Conservation (phyloP, 2,888 invertebrate species). For the Xylocampa areola region DNA sequence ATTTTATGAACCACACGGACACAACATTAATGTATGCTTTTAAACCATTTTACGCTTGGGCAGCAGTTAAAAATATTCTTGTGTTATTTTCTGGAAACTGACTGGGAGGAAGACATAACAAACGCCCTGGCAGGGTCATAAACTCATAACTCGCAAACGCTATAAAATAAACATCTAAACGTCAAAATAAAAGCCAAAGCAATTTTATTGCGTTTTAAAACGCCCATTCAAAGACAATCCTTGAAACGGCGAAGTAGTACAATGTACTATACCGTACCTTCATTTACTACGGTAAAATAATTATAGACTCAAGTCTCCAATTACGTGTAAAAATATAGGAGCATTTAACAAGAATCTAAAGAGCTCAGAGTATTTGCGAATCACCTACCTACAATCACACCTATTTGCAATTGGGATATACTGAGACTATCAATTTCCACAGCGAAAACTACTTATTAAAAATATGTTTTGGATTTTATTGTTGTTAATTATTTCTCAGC, state of each 20-base stretch:
- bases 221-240: slow-evolving; percentile 22
- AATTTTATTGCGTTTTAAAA: slow-evolving; percentile 40
- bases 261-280: slow-evolving; percentile 6
- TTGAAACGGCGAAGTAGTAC: neutral
- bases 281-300: too few relatives aligned
- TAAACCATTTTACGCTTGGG: too few relatives aligned
- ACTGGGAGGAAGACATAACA: slow-evolving; percentile 17
- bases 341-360: too few relatives aligned
- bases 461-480: too few relatives aligned
- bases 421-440: too few relatives aligned
- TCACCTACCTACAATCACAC: too few relatives aligned
- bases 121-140: slow-evolving; percentile 1
- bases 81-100: slow-evolving; percentile 34
- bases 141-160: slow-evolving; percentile 20
- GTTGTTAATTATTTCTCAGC: too few relatives aligned
- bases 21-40: slow-evolving; percentile 31
- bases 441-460: too few relatives aligned
- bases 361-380: too few relatives aligned
- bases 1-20: slow-evolving; percentile 2
- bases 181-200: slow-evolving; percentile 36
- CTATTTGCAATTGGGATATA: too few relatives aligned
- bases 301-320: too few relatives aligned
- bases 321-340: too few relatives aligned
- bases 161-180: slow-evolving; percentile 24
- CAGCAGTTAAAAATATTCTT: slow-evolving; percentile 13